These are phyloP conservation scores for Peromyscus melanophrys DNA, from an alignment of 2,797 vertebrate genomes.

Conservation along the genomic window DNA sequence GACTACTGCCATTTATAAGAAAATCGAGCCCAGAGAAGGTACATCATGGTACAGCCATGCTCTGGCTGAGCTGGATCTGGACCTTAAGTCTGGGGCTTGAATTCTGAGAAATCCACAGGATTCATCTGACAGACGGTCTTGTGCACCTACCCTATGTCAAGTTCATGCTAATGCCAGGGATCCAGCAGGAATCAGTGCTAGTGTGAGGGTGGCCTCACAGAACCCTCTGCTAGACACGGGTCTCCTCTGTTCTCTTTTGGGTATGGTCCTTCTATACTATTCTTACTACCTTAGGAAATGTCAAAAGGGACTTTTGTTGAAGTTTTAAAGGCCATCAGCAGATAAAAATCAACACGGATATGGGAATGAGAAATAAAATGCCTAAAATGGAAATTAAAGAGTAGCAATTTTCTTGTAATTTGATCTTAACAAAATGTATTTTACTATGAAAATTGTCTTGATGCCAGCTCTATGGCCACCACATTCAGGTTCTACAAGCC, in stretches of 20 bases:
- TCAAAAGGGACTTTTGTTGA: constrained; percentile 15
- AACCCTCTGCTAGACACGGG: background rate
- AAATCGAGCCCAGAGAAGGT: background rate
- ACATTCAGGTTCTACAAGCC: background rate
- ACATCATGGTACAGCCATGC: background rate
- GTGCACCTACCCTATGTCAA: background rate
- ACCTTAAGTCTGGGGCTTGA: background rate
- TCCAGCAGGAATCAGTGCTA: background rate
- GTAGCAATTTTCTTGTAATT: constrained; percentile 32
- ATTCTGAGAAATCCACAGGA: background rate
- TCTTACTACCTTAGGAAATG: constrained; percentile 33
- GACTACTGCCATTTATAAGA: background rate
- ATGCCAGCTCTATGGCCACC: background rate
- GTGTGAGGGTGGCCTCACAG: background rate
- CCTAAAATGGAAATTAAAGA: constrained; percentile 19
- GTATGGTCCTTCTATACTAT: background rate
- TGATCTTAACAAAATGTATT: constrained; percentile 48
- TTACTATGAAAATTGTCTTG: constrained; percentile 31
- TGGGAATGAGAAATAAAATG: constrained; percentile 31
- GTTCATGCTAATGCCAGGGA: background rate
- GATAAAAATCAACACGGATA: constrained; percentile 45
- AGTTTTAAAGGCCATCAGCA: constrained; percentile 3
- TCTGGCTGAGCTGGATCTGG: background rate
- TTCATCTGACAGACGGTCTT: background rate
- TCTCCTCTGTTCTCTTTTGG: background rate